Evolutionary conservation across 2,888 invertebrate species (phyloP), one percentile per base, ranked within the genome.

Genomic region (Neoascia interrupta): DNA sequence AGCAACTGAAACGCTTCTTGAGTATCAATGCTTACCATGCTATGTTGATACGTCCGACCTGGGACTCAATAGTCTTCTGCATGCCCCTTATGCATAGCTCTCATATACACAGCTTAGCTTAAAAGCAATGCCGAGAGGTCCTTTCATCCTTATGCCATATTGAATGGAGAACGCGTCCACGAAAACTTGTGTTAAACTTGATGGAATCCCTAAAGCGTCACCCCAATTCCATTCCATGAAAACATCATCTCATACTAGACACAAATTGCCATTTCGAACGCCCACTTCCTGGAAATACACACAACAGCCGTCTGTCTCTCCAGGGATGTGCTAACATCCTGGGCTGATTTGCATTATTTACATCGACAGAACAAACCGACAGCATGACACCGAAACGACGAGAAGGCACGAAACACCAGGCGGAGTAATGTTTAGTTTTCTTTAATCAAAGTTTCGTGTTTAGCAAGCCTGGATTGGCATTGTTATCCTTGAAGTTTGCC

Each of bases 331-430:
- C 49, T 51, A 76, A 72, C 72, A 58, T 70, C 53, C n/a, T n/a
- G 64, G 19, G 11, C 64, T 72, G 58, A 76, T 76, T 76, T 76
- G 72, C 72, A 76, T 72, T 60, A 66, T 66, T 72, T 76, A 76
- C 64, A 58, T 21, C 53, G 56, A 56, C 53, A 60, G 26, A 53
- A 31, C 56, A 75, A 53, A 58, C 53, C 28, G 21, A 41, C 26
- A 36, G 21, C 39, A 47, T 63, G 51, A 41, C 64, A 39, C 36
- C 66, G 53, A 58, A 43, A 60, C 51, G 16, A 23, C 8, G 15
- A 37, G 10, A 4, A 18, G 23, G 18, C 43, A 45, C 4, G 23
- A 21, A 41, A 18, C 23, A 37, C 5, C 21, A 41, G 31, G 5
- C 23, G 5, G 5, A 45, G 37, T 39, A 36, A 43, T 45, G 51